A percentile compares a stretch with the other conserved stretches of the same genome.
Evolutionary conservation across 1,140 invertebrate species (phyloP).

Genomic region (Polyergus mexicanus): DNA sequence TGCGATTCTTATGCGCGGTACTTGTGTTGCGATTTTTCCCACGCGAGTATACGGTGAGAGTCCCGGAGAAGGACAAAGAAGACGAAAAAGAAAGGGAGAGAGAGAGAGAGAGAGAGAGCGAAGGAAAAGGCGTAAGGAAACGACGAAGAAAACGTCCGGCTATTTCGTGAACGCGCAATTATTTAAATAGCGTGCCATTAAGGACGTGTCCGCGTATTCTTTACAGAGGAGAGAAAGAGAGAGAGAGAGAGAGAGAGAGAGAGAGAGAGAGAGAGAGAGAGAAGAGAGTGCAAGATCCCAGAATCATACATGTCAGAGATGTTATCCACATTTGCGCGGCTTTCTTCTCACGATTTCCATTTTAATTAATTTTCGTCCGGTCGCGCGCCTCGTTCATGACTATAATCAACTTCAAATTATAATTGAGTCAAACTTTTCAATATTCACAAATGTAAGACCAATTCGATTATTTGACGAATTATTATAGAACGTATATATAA

Average conservation of each 20-base stretch:
- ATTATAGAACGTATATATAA: background rate
- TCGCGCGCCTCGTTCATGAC: background rate
- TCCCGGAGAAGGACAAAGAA: background rate
- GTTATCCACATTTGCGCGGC: constrained; percentile 12
- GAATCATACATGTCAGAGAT: constrained; percentile 28
- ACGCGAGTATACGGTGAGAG: background rate
- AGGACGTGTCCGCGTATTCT: constrained; percentile 7
- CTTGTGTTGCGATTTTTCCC: constrained; percentile 37
- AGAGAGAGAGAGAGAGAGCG: background rate
- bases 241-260: too few relatives aligned
- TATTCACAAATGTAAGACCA: background rate
- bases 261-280: background rate
- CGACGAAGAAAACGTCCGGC: constrained; percentile 33
- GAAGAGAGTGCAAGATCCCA: background rate
- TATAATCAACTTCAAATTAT: background rate
- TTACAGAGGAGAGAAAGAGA: background rate
- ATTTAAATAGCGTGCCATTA: constrained; percentile 55
- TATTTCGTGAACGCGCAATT: constrained; percentile 49
- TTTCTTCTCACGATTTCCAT: constrained; percentile 52
- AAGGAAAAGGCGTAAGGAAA: background rate
- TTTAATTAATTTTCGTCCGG: constrained; percentile 49
- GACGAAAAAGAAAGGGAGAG: too few relatives aligned
- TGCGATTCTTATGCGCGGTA: constrained; percentile 3
- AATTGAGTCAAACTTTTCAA: background rate
- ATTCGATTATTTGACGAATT: background rate